Conservation (phyloP, 2,797 vertebrate species). For the Orientallactaga sibirica region DNA sequence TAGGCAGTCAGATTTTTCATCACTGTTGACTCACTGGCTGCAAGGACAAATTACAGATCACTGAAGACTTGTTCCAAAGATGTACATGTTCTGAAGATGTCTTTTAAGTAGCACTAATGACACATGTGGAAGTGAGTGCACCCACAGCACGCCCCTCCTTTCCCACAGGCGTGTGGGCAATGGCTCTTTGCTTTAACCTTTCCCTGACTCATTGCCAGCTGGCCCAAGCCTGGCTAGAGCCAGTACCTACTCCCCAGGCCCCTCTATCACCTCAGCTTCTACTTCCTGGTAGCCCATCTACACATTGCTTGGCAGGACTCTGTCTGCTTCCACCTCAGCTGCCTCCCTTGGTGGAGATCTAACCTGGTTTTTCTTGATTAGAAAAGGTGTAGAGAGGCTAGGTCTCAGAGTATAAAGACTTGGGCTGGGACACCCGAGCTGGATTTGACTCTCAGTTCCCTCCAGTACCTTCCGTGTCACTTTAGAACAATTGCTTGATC, state of each 20-base stretch:
- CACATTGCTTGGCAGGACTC: background rate
- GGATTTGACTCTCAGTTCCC: background rate
- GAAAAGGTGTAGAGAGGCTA: background rate
- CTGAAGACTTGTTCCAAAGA: background rate
- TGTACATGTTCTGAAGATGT: slow-evolving; percentile 4
- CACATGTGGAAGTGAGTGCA: background rate
- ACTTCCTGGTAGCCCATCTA: background rate
- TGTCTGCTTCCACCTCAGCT: background rate
- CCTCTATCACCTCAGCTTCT: background rate
- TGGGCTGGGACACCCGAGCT: background rate
- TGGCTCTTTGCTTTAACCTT: background rate
- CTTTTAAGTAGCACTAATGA: background rate
- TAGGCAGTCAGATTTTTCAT: background rate
- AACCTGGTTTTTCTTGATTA: background rate
- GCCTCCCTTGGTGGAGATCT: background rate
- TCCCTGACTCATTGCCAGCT: background rate
- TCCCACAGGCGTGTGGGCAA: background rate
- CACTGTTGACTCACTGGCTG: background rate
- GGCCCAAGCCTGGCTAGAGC: background rate
- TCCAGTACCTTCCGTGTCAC: background rate
- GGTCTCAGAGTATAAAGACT: background rate
- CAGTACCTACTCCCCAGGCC: background rate
- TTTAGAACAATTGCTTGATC: slow-evolving; percentile 13
- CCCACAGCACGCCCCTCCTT: background rate
- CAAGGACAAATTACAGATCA: background rate